Evolutionary conservation across 1,140 invertebrate species (phyloP).

Genomic region (Augochlora pura): DNA sequence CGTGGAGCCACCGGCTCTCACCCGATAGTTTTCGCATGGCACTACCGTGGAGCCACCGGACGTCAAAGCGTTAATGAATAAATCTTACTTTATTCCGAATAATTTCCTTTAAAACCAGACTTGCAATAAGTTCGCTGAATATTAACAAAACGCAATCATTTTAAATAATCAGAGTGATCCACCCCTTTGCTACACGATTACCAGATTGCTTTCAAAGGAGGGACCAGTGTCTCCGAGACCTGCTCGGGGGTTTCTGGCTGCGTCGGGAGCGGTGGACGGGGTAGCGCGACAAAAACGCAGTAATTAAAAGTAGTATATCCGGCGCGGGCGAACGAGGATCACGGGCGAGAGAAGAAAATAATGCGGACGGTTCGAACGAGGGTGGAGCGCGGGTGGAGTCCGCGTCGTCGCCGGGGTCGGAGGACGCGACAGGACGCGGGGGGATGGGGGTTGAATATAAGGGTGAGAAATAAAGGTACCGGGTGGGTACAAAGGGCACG

Average conservation of each 20-base stretch:
- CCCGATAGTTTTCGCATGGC: too few species aligned
- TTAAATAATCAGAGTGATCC: too few species aligned
- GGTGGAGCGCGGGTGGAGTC: neutral
- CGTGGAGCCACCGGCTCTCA: too few species aligned
- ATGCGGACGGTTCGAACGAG: neutral
- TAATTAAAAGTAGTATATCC: conserved; percentile 16
- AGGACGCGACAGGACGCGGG: conserved; percentile 6
- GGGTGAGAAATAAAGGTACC: neutral
- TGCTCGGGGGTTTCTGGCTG: neutral
- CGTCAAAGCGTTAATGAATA: too few species aligned
- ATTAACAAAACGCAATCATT: too few species aligned
- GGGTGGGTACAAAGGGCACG: neutral
- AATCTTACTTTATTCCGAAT: too few species aligned
- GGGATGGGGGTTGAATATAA: neutral
- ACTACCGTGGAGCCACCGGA: too few species aligned
- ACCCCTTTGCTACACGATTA: neutral
- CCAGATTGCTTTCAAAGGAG: neutral
- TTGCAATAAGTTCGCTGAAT: too few species aligned
- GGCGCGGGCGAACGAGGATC: neutral
- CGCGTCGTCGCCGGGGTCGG: neutral
- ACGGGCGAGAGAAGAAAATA: neutral
- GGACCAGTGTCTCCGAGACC: neutral
- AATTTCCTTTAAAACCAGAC: too few species aligned
- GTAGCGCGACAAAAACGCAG: neutral
- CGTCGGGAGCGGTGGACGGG: neutral